phyloP scores from a whole-genome alignment of 2,113 vertebrate species.

The Seriola dumerili region DNA sequence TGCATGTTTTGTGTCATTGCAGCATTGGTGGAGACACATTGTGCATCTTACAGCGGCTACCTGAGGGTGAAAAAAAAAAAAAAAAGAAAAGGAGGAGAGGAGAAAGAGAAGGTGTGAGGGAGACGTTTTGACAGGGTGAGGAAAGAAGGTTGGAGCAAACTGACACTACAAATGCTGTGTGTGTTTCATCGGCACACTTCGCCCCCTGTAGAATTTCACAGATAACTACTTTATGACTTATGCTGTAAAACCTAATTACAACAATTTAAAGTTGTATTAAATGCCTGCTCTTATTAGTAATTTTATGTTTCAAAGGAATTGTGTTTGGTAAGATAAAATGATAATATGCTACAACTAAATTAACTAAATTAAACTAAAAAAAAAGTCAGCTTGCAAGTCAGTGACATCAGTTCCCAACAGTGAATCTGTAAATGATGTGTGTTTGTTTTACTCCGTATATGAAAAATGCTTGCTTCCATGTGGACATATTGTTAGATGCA shows the following conservation, averaged over 20 bases:
- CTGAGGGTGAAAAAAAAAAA: conserved; percentile 45
- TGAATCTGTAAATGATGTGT: conserved; percentile 15
- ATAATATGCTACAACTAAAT: not conserved
- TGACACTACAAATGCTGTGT: conserved; percentile 49
- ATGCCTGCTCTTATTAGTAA: not conserved
- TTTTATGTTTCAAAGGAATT: not conserved
- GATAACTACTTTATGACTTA: not conserved
- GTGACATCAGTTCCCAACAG: not conserved
- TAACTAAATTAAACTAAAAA: not conserved
- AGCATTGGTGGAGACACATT: conserved; percentile 48
- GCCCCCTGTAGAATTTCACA: conserved; percentile 31
- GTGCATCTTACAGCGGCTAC: conserved; percentile 46
- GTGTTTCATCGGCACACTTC: conserved; percentile 37
- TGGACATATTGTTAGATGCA: conserved; percentile 63
- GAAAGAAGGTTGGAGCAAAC: conserved; percentile 58
- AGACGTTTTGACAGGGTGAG: conserved; percentile 63
- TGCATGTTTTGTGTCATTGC: conserved; percentile 65
- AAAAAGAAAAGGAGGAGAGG: no score
- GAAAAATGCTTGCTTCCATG: conserved; percentile 27
- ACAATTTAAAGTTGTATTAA: not conserved
- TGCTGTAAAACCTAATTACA: not conserved
- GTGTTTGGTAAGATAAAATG: not conserved
- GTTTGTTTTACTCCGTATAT: conserved; percentile 29
- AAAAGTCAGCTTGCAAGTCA: not conserved
- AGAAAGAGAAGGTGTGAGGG: conserved; percentile 27